phyloP scores from a whole-genome alignment of 2,797 vertebrate genomes.

The Sebastes hubbsi region DNA sequence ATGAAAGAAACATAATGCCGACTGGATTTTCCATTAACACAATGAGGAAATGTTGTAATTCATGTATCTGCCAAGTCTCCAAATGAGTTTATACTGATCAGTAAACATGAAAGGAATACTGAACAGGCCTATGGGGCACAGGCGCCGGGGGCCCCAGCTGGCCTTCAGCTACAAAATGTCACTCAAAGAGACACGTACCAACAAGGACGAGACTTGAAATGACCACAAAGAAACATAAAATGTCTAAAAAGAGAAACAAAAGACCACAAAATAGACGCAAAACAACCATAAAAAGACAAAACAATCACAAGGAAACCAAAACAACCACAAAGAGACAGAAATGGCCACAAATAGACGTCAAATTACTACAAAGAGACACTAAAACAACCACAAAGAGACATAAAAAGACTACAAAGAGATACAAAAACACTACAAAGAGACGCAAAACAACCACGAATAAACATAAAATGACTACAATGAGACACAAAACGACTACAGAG shows the following conservation, averaged over 20 bases:
- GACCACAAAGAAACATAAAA: not conserved
- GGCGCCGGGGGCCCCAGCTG: not conserved
- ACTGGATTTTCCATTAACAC: not conserved
- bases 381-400: not conserved
- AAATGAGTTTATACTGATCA: not conserved
- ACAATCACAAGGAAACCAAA: not conserved
- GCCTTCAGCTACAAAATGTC: not conserved
- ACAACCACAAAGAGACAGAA: not conserved
- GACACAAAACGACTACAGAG: not conserved
- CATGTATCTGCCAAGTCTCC: not conserved
- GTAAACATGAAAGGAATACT: not conserved
- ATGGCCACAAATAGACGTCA: rapidly evolving
- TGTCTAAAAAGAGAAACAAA: not conserved
- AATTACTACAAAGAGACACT: not conserved
- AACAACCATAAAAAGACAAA: not conserved
- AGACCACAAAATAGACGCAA: not conserved
- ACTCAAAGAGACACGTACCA: not conserved
- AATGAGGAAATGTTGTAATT: not conserved
- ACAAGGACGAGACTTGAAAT: not conserved
- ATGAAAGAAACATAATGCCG: too few relatives aligned
- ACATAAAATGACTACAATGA: too few relatives aligned
- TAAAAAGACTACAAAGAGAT: not conserved
- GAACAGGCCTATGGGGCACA: not conserved
- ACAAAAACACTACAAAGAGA: too few relatives aligned
- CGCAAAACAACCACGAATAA: too few relatives aligned